These are phyloP conservation scores for Allacma fusca DNA, from an alignment of 2,888 invertebrate genomes.

Conservation along the genomic window DNA sequence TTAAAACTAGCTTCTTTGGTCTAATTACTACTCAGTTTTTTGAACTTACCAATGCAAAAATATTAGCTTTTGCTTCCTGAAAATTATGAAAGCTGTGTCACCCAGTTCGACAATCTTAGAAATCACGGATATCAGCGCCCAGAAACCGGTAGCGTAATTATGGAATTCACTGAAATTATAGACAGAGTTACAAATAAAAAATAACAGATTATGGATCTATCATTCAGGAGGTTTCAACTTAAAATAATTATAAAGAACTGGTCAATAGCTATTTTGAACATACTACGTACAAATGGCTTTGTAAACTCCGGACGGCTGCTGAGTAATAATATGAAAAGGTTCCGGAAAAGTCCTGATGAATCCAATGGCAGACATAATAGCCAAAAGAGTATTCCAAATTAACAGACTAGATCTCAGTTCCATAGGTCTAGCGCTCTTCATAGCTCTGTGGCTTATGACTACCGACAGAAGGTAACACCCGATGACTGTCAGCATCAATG, in stretches of 20 bases:
- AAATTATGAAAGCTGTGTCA: constrained; percentile 31
- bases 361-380: constrained; percentile 68
- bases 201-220: no score
- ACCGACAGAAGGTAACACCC: no score
- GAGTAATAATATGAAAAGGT: constrained; percentile 65
- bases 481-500: constrained; percentile 63
- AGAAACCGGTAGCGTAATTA: constrained; percentile 34
- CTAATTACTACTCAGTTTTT: neutral
- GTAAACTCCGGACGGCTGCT: constrained; percentile 67
- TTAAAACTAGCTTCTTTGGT: no score
- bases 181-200: no score
- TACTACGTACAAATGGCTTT: constrained; percentile 66
- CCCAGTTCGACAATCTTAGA: constrained; percentile 32
- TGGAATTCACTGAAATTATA: constrained; percentile 19
- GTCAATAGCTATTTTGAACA: no score
- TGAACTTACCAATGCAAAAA: constrained; percentile 39
- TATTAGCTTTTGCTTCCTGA: constrained; percentile 35
- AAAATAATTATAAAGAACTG: no score
- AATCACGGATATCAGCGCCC: constrained; percentile 25
- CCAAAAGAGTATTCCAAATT: constrained; percentile 68
- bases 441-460: no score
- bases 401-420: constrained; percentile 67
- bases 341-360: constrained; percentile 68
- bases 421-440: constrained; percentile 65
- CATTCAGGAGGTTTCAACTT: no score